Base-by-base conservation (phyloP, 2,113 vertebrate species). In the Vicugna pacos region DNA sequence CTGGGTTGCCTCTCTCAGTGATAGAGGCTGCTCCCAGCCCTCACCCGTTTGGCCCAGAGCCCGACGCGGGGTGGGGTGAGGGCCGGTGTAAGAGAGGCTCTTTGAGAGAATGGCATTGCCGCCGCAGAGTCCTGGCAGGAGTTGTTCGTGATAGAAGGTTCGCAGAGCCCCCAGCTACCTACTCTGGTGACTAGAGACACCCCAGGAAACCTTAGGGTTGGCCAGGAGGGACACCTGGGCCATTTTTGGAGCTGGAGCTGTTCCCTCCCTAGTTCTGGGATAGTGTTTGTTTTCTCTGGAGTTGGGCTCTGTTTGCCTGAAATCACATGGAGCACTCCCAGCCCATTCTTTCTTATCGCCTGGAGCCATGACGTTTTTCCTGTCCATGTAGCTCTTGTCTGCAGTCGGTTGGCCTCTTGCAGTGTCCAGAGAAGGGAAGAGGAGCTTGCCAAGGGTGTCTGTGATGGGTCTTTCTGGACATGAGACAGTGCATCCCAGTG, bases 1-100 rank as follows among this genome's bases (percentile, higher is more conserved):
- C 83, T 67, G 83, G 54, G 11, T 9, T 28, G 72, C 85, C 76
- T 97, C 69, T 32, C 54, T 64, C 52, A 38, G 82, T 11, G n/a
- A 50, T 75, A 64, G 70, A 52, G 22, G 62, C 73, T 86, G 58
- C 64, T 73, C 79, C 73, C 88, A 22, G 26, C 75, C 48, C 83
- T 96, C 58, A 10, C 67, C 86, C 69, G 69, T 42, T 52, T 72
- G 92, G 80, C 72, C 80, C 73, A 16, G 92, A 80, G 85, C 72
- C 62, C 35, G 26, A 32, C 32, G 2, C 3, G 2, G 60, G 72
- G 38, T 26, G 79, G 56, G 42, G 32, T 19, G 54, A 62, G 80
- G 67, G 64, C 2, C 10, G 60, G 35, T 32, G n/a, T 56, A 48
- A 48, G 56, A 67, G 35, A 60, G 32, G 8, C 30, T 76, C 62